phyloP scores from a whole-genome alignment of 1,140 invertebrate genomes.

The Tetramorium simillimum region DNA sequence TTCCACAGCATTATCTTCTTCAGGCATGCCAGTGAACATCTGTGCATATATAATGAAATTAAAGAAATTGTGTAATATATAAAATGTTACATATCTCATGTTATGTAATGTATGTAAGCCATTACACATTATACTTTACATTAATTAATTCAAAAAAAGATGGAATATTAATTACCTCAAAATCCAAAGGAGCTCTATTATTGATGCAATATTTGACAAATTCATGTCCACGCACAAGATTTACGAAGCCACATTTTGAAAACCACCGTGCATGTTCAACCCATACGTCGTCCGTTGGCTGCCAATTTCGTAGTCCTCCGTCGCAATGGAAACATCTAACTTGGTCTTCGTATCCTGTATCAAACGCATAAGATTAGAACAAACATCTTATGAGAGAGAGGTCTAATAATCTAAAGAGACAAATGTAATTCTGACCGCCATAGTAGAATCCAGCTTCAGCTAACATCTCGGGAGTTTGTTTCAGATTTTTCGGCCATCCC shows the following conservation, averaged over 20 bases:
- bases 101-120: neutral
- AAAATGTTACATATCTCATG: neutral
- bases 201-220: constrained; percentile 88
- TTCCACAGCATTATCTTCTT: constrained; percentile 71
- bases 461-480: constrained; percentile 89
- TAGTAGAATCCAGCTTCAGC: constrained; percentile 93
- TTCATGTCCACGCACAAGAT: constrained; percentile 91
- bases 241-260: constrained; percentile 92
- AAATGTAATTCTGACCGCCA: constrained; percentile 84
- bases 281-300: constrained; percentile 94
- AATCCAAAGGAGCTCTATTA: constrained; percentile 77
- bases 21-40: constrained; percentile 78
- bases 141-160: neutral
- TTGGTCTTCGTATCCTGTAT: constrained; percentile 87
- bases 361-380: constrained; percentile 64
- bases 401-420: constrained; percentile 6
- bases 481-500: constrained; percentile 88
- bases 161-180: constrained; percentile 65
- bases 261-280: constrained; percentile 96
- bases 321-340: constrained; percentile 97
- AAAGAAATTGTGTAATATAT: neutral
- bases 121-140: neutral
- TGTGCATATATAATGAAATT: constrained; percentile 27
- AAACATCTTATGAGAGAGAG: neutral
- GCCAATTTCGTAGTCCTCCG: constrained; percentile 94